phyloP scores from a whole-genome alignment of 2,797 vertebrate species.

The Pipistrellus pygmaeus region DNA sequence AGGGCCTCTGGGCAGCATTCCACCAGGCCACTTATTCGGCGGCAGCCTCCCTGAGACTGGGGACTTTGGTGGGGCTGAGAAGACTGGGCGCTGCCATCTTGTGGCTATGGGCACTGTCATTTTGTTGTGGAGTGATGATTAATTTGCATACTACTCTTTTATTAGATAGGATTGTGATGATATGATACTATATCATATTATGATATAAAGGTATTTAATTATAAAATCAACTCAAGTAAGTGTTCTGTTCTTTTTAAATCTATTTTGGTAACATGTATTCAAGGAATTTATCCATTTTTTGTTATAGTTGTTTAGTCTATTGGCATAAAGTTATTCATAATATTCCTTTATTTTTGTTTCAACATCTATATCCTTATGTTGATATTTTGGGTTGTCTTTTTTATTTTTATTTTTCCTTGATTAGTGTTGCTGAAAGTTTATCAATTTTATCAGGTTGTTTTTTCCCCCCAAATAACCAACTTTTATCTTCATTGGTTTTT shows the following conservation, averaged over 20 bases:
- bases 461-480: neutral
- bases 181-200: neutral
- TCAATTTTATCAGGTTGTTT: neutral
- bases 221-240: neutral
- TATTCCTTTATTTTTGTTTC: constrained; percentile 11
- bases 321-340: neutral
- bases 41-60: no score
- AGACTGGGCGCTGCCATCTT: no score
- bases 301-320: neutral
- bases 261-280: neutral
- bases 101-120: no score
- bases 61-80: no score
- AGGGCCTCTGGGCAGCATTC: no score
- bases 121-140: no score
- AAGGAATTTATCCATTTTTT: neutral
- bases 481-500: neutral
- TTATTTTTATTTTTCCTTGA: neutral
- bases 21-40: no score
- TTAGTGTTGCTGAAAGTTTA: neutral
- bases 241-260: neutral
- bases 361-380: neutral
- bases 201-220: neutral
- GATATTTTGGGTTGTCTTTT: neutral
- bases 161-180: neutral
- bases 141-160: no score